phyloP scores from a whole-genome alignment of 2,888 invertebrate genomes.

The Panzeria rudis region DNA sequence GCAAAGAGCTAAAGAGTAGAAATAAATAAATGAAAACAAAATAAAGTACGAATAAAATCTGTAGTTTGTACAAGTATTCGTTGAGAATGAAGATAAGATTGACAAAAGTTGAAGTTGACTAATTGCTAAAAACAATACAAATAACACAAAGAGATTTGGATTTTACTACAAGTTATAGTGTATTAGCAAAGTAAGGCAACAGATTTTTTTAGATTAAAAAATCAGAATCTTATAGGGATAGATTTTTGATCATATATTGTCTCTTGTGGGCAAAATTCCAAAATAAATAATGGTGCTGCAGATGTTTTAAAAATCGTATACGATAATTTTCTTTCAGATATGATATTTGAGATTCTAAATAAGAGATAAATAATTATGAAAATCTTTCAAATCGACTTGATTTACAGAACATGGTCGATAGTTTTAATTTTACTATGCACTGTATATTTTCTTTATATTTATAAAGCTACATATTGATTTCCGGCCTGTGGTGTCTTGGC shows the following conservation, averaged over 20 bases:
- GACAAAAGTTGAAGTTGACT: constrained; percentile 69
- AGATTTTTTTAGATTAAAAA: neutral
- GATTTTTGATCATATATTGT: no score
- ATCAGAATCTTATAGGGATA: no score
- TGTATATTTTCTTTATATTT: constrained; percentile 7
- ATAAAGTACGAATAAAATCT: constrained; percentile 14
- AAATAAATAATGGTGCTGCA: no score
- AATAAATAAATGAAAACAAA: constrained; percentile 30
- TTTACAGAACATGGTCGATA: no score
- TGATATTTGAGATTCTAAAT: no score
- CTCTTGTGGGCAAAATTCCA: neutral
- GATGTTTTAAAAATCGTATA: no score
- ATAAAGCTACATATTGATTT: neutral
- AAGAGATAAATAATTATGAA: no score
- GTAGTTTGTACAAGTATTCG: constrained; percentile 24
- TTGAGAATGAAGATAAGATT: constrained; percentile 46
- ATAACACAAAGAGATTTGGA: constrained; percentile 33
- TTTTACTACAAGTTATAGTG: neutral
- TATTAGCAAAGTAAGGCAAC: neutral
- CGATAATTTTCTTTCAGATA: no score
- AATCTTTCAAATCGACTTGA: no score
- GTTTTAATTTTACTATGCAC: neutral
- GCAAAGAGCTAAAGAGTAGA: constrained; percentile 20
- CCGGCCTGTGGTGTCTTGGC: no score
- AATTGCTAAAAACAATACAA: constrained; percentile 68